phyloP scores from a whole-genome alignment of 1,140 invertebrate genomes.

The Drepana arcuata region DNA sequence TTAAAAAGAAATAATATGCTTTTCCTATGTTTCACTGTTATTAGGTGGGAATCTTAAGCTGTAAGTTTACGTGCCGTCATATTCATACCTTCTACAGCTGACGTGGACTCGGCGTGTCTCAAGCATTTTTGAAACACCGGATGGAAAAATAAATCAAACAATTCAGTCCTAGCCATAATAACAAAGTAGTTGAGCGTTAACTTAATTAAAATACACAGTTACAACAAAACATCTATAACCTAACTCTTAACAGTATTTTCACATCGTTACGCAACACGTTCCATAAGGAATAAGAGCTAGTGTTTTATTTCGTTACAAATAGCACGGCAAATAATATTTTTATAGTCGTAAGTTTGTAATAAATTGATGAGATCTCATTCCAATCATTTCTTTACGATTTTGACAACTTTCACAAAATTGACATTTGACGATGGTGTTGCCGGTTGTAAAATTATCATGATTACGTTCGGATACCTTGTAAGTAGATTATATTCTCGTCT shows the following conservation, averaged over 20 bases:
- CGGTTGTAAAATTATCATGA: conserved; percentile 15
- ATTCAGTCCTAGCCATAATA: conserved; percentile 65
- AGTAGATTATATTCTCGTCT: neutral
- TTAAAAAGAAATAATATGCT: no score
- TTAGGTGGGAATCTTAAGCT: no score
- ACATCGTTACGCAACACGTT: no score
- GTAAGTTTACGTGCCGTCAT: no score
- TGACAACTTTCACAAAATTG: conserved; percentile 42
- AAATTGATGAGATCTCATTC: no score
- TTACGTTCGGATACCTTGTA: conserved; percentile 15
- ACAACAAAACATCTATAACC: conserved; percentile 51
- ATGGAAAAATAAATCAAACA: conserved; percentile 71
- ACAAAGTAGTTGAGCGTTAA: conserved; percentile 23
- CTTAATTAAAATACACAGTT: conserved; percentile 37
- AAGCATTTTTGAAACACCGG: conserved; percentile 71
- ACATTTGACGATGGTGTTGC: conserved; percentile 31
- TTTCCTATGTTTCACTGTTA: no score
- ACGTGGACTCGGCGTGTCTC: conserved; percentile 57
- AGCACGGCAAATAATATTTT: conserved; percentile 5
- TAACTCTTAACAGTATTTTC: conserved; percentile 25
- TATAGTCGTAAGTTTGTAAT: no score
- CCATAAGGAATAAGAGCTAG: no score
- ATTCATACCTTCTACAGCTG: conserved; percentile 47
- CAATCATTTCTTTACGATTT: no score
- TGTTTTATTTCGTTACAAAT: conserved; percentile 1